These are phyloP conservation scores for Eubasilissa regina DNA, from an alignment of 1,140 invertebrate genomes.

Conservation along the genomic window DNA sequence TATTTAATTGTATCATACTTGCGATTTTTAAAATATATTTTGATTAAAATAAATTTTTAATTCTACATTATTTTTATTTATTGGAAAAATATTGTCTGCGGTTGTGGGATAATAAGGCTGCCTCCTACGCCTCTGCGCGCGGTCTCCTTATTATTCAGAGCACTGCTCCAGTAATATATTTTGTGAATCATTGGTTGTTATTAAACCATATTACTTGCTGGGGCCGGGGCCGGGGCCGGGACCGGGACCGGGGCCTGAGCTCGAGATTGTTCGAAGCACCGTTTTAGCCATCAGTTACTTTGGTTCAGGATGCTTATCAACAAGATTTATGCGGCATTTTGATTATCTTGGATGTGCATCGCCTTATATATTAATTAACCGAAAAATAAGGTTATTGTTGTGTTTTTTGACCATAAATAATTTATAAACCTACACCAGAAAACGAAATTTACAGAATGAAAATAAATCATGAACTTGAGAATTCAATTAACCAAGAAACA, in stretches of 20 bases:
- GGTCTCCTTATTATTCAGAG: constrained; percentile 58
- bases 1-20: no score
- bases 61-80: no score
- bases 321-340: constrained; percentile 1
- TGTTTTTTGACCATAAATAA: no score
- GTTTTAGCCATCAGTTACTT: neutral
- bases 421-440: no score
- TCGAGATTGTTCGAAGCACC: neutral
- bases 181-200: constrained; percentile 62
- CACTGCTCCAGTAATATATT: constrained; percentile 58
- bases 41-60: no score
- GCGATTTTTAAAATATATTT: no score
- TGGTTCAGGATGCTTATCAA: neutral
- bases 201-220: constrained; percentile 59
- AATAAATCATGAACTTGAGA: no score
- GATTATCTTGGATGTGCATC: neutral
- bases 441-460: no score
- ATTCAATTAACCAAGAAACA: no score
- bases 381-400: no score
- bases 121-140: constrained; percentile 17
- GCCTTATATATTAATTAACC: no score
- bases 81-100: no score
- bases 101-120: neutral
- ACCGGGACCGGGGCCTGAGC: neutral
- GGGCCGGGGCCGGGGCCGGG: constrained; percentile 2